A percentile compares a stretch with the other conserved stretches of the same genome.
These are phyloP conservation scores for Drosophila trichaetosa DNA, from an alignment of 2,888 invertebrate genomes.

Conservation along the genomic window DNA sequence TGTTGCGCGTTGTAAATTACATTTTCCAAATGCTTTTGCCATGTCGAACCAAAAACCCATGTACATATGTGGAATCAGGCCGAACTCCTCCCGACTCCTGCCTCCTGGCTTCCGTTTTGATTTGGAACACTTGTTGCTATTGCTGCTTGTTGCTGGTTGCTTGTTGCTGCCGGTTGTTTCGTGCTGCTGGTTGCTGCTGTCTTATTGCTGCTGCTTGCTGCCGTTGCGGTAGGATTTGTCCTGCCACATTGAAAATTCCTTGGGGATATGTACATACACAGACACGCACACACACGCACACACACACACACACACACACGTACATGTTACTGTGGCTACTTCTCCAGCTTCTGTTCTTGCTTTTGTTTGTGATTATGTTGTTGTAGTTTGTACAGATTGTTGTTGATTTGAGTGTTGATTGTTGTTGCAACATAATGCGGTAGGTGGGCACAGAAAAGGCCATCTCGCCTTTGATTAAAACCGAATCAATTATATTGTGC, in stretches of 20 bases:
- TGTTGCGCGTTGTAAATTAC: constrained; percentile 80
- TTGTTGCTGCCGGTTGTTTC: constrained; percentile 52
- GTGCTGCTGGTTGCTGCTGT: constrained; percentile 13
- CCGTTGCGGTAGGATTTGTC: constrained; percentile 60
- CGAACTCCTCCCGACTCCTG: constrained; percentile 25
- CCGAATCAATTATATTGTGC: constrained; percentile 24
- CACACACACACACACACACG: constrained; percentile 15
- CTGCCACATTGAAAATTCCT: constrained; percentile 65
- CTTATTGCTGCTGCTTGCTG: constrained; percentile 24
- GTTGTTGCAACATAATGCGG: constrained; percentile 68
- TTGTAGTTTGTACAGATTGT: constrained; percentile 77
- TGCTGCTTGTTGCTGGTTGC: constrained; percentile 24
- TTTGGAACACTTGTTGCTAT: constrained; percentile 72
- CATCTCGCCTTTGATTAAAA: constrained; percentile 59
- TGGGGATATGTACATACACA: constrained; percentile 67
- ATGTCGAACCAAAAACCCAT: constrained; percentile 79
- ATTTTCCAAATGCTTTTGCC: constrained; percentile 82
- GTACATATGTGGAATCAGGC: constrained; percentile 74
- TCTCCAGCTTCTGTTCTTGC: constrained; percentile 41
- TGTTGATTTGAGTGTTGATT: constrained; percentile 78
- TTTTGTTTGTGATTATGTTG: constrained; percentile 65
- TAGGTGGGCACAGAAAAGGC: constrained; percentile 51
- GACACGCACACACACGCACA: constrained; percentile 33
- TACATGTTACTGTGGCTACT: constrained; percentile 39
- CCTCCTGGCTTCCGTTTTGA: constrained; percentile 64